Evolutionary conservation across 1,140 invertebrate species (phyloP).

Genomic region (Heliconius hermathena): DNA sequence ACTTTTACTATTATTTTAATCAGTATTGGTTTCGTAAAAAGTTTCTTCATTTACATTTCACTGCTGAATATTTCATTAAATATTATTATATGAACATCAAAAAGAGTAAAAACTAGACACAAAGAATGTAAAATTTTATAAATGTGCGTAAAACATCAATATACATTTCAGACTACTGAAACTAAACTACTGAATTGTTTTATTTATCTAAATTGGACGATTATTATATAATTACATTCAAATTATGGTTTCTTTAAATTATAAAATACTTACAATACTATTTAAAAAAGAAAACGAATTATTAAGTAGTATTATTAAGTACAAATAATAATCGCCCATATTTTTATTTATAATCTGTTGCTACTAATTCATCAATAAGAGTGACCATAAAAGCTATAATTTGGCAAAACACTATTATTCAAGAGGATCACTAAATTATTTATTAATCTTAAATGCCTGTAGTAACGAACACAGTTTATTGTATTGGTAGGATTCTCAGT

Average conservation of each 20-base stretch:
- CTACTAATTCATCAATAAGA: background rate
- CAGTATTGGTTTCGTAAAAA: no score
- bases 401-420: slow-evolving; percentile 1
- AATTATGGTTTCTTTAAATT: background rate
- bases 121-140: background rate
- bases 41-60: background rate
- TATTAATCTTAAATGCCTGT: slow-evolving; percentile 2
- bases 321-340: background rate
- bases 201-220: background rate
- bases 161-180: background rate
- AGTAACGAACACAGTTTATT: slow-evolving; percentile 14
- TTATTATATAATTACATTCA: background rate
- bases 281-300: background rate
- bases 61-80: background rate
- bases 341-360: slow-evolving; percentile 1
- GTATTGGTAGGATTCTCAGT: slow-evolving; percentile 15
- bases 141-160: slow-evolving; percentile 6
- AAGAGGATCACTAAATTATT: background rate
- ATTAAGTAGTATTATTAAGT: slow-evolving; percentile 1
- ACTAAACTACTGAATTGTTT: background rate
- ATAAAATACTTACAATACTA: background rate
- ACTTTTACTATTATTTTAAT: no score
- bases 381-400: background rate
- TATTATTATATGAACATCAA: background rate
- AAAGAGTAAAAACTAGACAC: background rate